A percentile compares a stretch with the other conserved stretches of the same genome.
phyloP scores from a whole-genome alignment of 2,113 vertebrate genomes.

The Hiodon tergisus region DNA sequence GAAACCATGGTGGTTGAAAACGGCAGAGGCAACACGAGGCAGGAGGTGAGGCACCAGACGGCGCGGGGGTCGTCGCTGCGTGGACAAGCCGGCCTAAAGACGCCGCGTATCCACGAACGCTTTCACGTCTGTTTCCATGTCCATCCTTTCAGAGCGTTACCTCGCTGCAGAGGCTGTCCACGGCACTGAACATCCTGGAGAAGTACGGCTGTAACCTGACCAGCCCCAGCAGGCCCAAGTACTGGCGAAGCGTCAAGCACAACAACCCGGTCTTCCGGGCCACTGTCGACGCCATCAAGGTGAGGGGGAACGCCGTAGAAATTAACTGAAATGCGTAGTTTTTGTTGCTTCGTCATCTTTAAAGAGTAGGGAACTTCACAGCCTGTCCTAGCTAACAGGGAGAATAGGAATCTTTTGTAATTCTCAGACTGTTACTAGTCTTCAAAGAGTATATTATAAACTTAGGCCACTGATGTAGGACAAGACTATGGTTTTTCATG shows the following conservation, averaged over 20 bases:
- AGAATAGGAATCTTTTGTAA: too few species aligned
- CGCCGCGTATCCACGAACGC: background rate
- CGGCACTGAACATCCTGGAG: constrained; percentile 81
- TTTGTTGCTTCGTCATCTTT: background rate
- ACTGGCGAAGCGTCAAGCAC: constrained; percentile 84
- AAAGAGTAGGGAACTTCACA: background rate
- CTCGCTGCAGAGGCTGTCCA: constrained; percentile 65
- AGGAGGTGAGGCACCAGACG: constrained; percentile 47
- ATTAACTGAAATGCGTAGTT: background rate
- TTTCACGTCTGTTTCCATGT: background rate
- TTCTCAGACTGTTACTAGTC: too few species aligned
- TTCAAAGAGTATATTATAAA: background rate
- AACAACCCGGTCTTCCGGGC: constrained; percentile 84
- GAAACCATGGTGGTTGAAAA: constrained; percentile 60
- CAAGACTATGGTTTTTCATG: background rate
- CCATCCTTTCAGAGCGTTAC: constrained; percentile 42
- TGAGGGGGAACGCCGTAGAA: constrained; percentile 39
- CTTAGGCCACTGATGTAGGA: background rate
- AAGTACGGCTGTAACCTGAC: constrained; percentile 85
- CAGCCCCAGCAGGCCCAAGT: constrained; percentile 72
- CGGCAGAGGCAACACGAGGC: constrained; percentile 51
- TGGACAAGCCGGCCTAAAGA: too few species aligned
- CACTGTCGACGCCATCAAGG: constrained; percentile 79
- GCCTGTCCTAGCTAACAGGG: too few species aligned
- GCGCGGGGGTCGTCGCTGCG: background rate